Evolutionary conservation across 2,113 vertebrate genomes (phyloP).

Genomic region (Ia io): DNA sequence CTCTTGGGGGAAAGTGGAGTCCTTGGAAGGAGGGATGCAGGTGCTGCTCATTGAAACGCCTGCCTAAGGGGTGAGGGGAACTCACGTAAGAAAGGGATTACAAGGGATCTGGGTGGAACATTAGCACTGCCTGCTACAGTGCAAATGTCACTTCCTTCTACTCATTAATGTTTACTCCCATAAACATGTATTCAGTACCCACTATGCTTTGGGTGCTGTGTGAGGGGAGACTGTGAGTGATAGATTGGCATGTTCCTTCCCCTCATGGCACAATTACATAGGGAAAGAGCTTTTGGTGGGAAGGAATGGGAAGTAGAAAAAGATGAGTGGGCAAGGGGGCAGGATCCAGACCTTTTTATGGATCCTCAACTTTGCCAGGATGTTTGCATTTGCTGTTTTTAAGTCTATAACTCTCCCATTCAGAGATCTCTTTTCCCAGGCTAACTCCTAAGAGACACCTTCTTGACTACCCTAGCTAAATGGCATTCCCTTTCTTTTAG

Average conservation of each 20-base stretch:
- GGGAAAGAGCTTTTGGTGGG: neutral
- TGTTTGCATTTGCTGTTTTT: neutral
- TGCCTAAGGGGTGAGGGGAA: accelerated
- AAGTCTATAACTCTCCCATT: neutral
- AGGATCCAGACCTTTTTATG: neutral
- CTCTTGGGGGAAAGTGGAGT: neutral
- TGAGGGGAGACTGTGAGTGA: neutral
- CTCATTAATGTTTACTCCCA: neutral
- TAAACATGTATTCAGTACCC: neutral
- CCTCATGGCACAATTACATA: neutral
- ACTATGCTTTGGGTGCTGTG: neutral
- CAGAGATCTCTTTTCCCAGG: neutral
- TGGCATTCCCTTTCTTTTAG: neutral
- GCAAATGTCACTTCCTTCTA: neutral
- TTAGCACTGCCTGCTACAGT: neutral
- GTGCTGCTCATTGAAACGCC: neutral
- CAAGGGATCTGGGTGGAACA: neutral
- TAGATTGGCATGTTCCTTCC: neutral
- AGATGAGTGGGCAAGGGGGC: neutral
- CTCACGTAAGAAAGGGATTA: neutral
- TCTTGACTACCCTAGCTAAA: neutral
- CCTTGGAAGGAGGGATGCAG: neutral
- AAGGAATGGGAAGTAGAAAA: neutral
- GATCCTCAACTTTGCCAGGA: neutral
- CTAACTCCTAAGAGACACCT: neutral